Evolutionary conservation across 2,113 vertebrate species (phyloP), one percentile per base, ranked within the genome.

Genomic region (Perognathus longimembris): DNA sequence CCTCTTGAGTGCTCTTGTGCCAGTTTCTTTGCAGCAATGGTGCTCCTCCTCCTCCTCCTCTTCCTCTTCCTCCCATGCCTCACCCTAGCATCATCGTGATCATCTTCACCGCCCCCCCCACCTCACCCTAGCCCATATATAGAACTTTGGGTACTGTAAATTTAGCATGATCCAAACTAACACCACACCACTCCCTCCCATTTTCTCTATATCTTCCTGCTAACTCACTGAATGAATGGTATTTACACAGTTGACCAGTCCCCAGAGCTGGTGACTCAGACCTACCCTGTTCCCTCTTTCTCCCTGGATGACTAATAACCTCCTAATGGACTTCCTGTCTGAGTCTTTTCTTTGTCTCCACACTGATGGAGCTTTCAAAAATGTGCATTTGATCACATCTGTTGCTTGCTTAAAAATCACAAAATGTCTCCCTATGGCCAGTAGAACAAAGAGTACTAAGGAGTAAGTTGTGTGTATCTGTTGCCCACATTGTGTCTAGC

Each of bases 161-260:
- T 42, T 15, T 6, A 11, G 3, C 50, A 14, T 1, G 1, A 12
- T 38, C 34, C 77, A 6, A 6, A 0, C 21, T 14, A 22, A 36
- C 15, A 45, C 22, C 24, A 61, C 26, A 9, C 4, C 12, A 8
- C 14, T 38, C 2, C 17, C 12, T 57, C 75, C 34, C 20, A 79
- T 57, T 66, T 34, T 7, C 69, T 66, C 38, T 22, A 30, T 20
- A 5, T 24, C 30, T 50, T 83, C 10, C 45, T 30, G 5, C 42
- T 7, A n/a, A n/a, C n/a, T n/a, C 3, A 30, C 67, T 76, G 66
- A 18, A 0, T 24, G 66, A 63, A 18, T 28, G 57, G 79, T 7
- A 24, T 22, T 42, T 67, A 10, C 42, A 26, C 26, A 24, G 42
- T 18, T n/a, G 67, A 63, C 7, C 22, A 17, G 17, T 61, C 76